Conservation (phyloP, 2,113 vertebrate species). For the Aix galericulata region DNA sequence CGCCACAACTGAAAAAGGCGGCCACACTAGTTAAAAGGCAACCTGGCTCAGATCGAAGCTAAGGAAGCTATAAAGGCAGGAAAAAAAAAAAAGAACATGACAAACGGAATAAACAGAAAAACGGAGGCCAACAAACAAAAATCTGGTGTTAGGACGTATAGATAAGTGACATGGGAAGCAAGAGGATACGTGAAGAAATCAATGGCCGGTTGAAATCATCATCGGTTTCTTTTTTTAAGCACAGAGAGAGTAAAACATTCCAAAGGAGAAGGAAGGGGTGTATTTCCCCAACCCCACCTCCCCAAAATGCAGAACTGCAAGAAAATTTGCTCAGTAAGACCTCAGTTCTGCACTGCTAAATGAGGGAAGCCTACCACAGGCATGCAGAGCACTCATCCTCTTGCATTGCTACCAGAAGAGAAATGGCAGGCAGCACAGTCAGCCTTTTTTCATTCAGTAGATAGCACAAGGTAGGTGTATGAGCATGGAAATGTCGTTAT, state of each 20-base stretch:
- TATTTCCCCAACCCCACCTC: not conserved
- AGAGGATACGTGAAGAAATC: not conserved
- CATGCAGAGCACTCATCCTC: no score
- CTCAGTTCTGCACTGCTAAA: not conserved
- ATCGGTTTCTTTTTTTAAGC: not conserved
- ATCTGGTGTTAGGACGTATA: not conserved
- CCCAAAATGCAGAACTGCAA: not conserved
- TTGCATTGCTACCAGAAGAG: accelerated
- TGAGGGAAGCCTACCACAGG: not conserved
- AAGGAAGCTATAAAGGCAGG: not conserved
- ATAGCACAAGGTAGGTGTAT: accelerated
- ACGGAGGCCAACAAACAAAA: not conserved
- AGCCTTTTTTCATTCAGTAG: not conserved
- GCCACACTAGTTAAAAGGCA: constrained; percentile 32
- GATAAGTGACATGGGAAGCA: not conserved
- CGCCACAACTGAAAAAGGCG: constrained; percentile 48
- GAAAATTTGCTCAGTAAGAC: not conserved
- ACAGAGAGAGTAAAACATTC: not conserved
- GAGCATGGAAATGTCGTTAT: accelerated
- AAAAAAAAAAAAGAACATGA: not conserved
- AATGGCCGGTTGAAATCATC: not conserved
- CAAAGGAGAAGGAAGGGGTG: not conserved
- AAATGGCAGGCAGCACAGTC: accelerated
- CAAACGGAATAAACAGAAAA: not conserved
- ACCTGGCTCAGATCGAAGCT: constrained; percentile 30